Base-by-base conservation (phyloP, 2,113 vertebrate genomes). In the Uropsilus gracilis region DNA sequence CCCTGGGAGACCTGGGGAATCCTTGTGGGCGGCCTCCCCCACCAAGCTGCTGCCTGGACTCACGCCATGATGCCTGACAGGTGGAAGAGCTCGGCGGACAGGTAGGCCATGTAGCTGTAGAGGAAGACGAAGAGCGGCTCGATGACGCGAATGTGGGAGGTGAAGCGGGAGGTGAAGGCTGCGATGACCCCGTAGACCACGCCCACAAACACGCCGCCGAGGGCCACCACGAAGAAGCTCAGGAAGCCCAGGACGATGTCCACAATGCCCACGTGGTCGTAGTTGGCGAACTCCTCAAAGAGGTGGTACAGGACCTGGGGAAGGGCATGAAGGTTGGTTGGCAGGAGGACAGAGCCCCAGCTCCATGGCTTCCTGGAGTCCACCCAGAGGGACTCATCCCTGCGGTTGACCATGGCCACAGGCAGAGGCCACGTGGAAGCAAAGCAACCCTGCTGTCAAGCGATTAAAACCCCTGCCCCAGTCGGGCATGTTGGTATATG, bases 1-100 rank as follows among this genome's bases (percentile, higher is more conserved):
- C 13, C 53, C 53, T 44, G 20, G 2, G 3, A 26, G 64, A 9
- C 6, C 18, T 16, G 4, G 44, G 61, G 50, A 44, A 34, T 37
- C 46, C 61, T 39, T 46, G 32, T 10, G 24, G 87, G 86, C 0
- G 0, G 30, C 32, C 6, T 13, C n/a, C 39, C 85, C 39, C 5
- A 10, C 0, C 34, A 34, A 37, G 5, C 32, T 11, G 37, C 0
- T n/a, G 0, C 10, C 37, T 24, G 28, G 77, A 99, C 99, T 99
- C 98, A 99, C 99, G 99, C 99, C 99, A 99, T 99, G 98, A 99
- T 99, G 94, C 99, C 99, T 0, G 99, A 99, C 17, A 99, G 99
- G 97, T 99, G 99, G 98, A 99, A 99, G 95, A 99, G 98, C 98
- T 99, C 99, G 0, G 99, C 99, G 0, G 99, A 99, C 92, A 99